A percentile compares a stretch with the other conserved stretches of the same genome.
Conservation (phyloP, 2,113 vertebrate species). For the Gymnocephalus cernua region DNA sequence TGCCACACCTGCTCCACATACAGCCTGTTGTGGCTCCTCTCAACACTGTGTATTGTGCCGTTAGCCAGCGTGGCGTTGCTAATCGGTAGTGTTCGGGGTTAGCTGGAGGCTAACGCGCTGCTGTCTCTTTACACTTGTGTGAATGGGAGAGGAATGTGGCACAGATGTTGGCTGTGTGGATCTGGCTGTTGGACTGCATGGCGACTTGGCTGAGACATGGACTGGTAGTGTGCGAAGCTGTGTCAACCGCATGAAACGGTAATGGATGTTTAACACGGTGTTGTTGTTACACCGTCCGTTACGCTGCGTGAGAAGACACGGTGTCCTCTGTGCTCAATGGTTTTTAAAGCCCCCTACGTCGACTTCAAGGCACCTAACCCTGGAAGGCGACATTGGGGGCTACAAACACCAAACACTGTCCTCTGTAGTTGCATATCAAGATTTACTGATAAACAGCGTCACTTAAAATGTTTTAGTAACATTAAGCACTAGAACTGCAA, state of each 20-base stretch:
- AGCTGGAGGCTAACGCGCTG: slow-evolving; percentile 52
- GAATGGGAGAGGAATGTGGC: slow-evolving; percentile 58
- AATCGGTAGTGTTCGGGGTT: slow-evolving; percentile 67
- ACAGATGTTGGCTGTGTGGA: slow-evolving; percentile 63
- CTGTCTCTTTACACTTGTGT: slow-evolving; percentile 62
- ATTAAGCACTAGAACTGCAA: too few relatives aligned
- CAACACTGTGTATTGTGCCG: slow-evolving; percentile 57
- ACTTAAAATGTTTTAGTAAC: background rate
- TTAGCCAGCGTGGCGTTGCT: slow-evolving; percentile 64
- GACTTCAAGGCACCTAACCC: too few relatives aligned
- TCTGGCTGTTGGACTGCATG: background rate
- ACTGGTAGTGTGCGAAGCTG: slow-evolving; percentile 10
- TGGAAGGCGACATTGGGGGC: too few relatives aligned
- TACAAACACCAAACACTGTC: too few relatives aligned
- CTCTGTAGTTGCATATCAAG: background rate
- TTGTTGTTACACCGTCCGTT: background rate
- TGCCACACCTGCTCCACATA: slow-evolving; percentile 66
- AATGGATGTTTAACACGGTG: background rate
- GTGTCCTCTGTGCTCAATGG: background rate
- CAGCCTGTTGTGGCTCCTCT: slow-evolving; percentile 65
- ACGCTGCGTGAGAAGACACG: background rate
- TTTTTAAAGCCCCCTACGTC: too few relatives aligned
- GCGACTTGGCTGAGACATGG: slow-evolving; percentile 14
- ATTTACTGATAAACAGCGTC: background rate
- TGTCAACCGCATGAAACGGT: background rate